Conservation (phyloP, 2,113 vertebrate genomes). For the Myotis lucifugus region DNA sequence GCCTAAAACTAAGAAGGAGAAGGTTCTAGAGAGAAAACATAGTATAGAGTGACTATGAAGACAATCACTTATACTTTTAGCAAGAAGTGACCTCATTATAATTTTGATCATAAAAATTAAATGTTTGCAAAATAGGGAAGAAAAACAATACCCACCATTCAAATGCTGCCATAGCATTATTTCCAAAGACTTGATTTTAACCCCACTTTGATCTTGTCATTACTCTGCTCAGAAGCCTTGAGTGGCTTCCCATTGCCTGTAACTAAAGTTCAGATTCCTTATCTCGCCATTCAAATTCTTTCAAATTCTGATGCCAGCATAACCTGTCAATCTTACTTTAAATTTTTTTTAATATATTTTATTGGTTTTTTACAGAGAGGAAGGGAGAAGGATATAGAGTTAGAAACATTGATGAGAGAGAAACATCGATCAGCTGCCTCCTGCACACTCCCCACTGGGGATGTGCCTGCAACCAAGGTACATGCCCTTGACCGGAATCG, state of each 20-base stretch:
- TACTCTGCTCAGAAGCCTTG: not conserved
- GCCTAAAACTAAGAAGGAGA: not conserved
- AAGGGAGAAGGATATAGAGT: too few relatives aligned
- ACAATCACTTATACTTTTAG: not conserved
- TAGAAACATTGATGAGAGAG: too few relatives aligned
- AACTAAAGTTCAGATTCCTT: slow-evolving; percentile 5
- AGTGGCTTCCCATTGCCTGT: not conserved
- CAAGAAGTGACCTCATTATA: not conserved
- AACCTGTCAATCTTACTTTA: not conserved
- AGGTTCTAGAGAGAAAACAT: not conserved
- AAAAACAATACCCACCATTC: not conserved
- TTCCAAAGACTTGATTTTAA: not conserved
- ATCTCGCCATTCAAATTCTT: not conserved
- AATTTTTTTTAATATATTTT: too few relatives aligned
- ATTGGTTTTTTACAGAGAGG: too few relatives aligned
- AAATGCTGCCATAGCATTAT: not conserved
- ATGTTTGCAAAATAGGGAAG: not conserved
- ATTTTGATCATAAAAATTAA: slow-evolving; percentile 33
- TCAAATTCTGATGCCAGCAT: not conserved
- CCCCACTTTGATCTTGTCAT: not conserved
- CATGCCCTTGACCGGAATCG: too few relatives aligned
- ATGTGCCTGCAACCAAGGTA: too few relatives aligned
- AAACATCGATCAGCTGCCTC: too few relatives aligned
- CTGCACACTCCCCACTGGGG: too few relatives aligned
- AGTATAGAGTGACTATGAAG: not conserved